Evolutionary conservation across 2,888 invertebrate species (phyloP).

Genomic region (Limenitis camilla): DNA sequence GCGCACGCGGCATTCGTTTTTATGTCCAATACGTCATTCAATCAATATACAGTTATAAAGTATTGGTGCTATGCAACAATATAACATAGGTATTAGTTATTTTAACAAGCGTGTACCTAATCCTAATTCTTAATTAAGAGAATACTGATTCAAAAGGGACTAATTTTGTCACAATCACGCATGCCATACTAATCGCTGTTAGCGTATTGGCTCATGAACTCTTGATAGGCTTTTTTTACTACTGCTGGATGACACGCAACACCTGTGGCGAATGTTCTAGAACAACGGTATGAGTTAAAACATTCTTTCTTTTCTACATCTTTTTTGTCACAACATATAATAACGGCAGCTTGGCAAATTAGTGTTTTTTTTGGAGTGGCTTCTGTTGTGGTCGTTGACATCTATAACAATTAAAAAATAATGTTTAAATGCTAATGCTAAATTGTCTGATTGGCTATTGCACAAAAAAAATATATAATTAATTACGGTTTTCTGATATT

Average conservation of each 20-base stretch:
- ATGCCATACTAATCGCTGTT: slow-evolving; percentile 15
- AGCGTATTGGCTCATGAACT: slow-evolving; percentile 40
- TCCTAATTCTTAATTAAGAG: slow-evolving; percentile 2
- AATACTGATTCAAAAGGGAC: slow-evolving; percentile 16
- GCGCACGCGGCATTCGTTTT: too few relatives aligned
- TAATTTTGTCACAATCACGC: not conserved
- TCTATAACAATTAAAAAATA: slow-evolving; percentile 14
- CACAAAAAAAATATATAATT: too few relatives aligned
- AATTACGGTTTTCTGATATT: too few relatives aligned
- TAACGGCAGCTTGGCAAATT: slow-evolving; percentile 47
- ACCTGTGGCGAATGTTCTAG: slow-evolving; percentile 29
- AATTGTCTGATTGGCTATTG: too few relatives aligned
- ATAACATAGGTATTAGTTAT: not conserved
- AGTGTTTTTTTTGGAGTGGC: slow-evolving; percentile 29
- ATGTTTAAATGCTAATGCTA: not conserved
- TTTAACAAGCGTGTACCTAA: not conserved
- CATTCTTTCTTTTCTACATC: slow-evolving; percentile 28
- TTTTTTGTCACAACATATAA: slow-evolving; percentile 41
- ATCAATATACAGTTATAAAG: not conserved
- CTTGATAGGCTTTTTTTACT: slow-evolving; percentile 37
- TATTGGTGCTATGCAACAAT: not conserved
- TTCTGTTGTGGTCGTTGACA: slow-evolving; percentile 23
- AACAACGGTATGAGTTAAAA: slow-evolving; percentile 43
- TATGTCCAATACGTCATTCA: too few relatives aligned
- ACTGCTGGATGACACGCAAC: slow-evolving; percentile 36